Evolutionary conservation across 1,140 invertebrate species (phyloP), one percentile per base, ranked within the genome.

Genomic region (Eriocheir sinensis): DNA sequence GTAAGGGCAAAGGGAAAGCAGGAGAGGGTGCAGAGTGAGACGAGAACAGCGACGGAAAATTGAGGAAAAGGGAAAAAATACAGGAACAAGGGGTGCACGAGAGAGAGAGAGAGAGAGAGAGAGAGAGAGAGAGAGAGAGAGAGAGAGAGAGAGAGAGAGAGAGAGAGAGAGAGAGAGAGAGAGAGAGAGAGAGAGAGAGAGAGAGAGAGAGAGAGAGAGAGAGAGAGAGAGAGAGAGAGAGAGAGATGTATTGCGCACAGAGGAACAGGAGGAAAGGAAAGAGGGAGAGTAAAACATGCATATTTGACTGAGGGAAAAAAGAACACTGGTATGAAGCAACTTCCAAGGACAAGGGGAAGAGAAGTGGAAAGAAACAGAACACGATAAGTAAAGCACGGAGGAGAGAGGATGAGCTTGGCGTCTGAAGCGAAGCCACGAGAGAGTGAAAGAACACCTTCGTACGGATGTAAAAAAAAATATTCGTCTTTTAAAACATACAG

Each of bases 191-290:
- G 40, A 86, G 40, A 41, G 34, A 86, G 40, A 41, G 41, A 44
- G 41, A 32, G 40, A 89, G 88, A 89, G 30, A 32, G 30, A 44
- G 88, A 89, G 88, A 89, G 88, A 89, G 88, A 41, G 41, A 44
- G 17, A 48, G 40, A 89, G 85, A 88, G 85, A 88, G 85, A 88
- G 85, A 88, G 85, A 88, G 85, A 88, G 85, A 6, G 83, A 86
- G 30, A 34, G 83, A 2, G 32, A 8, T 86, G 17, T 72, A n/a
- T 72, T 15, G 40, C 3, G 41, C 9, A n/a, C 86, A 40, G 41
- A 27, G 36, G 86, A 89, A n/a, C 6, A 9, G n/a, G 86, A 89
- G 27, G 27, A 32, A 83, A 8, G 34, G 15, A 83, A 32, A 83
- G 32, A 83, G 81, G 34, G 81, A 83, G 81, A 83, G 81, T n/a